Evolutionary conservation across 2,113 vertebrate genomes (phyloP).

Genomic region (Ahaetulla prasina): DNA sequence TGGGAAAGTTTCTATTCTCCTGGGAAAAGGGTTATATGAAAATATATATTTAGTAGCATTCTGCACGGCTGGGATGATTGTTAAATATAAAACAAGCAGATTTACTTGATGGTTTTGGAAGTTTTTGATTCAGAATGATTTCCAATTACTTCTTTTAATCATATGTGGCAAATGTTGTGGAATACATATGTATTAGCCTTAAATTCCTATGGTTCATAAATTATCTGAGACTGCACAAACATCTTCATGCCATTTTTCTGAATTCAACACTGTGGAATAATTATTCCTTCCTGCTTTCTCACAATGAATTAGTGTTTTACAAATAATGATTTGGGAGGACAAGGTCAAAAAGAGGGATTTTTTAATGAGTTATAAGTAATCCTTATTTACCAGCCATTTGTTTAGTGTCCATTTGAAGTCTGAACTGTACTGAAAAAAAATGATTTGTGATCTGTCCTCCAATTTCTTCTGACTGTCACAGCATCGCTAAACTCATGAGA

Average conservation of each 20-base stretch:
- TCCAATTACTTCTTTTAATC: slow-evolving; percentile 1
- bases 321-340: background rate
- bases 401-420: background rate
- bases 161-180: background rate
- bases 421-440: background rate
- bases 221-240: background rate
- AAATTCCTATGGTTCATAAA: background rate
- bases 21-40: background rate
- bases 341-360: background rate
- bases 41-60: background rate
- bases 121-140: background rate
- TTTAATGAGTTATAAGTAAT: background rate
- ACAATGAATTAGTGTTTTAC: background rate
- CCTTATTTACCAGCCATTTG: background rate
- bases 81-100: background rate
- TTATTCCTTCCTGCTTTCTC: background rate
- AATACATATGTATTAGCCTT: background rate
- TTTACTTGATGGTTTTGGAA: background rate
- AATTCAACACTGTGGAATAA: background rate
- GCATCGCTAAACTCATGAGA: background rate
- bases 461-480: background rate
- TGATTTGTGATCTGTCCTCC: background rate
- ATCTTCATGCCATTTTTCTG: background rate
- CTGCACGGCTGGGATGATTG: background rate
- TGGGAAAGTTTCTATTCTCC: background rate